Conservation (phyloP, 2,797 vertebrate genomes). For the Macroramphosus scolopax region DNA sequence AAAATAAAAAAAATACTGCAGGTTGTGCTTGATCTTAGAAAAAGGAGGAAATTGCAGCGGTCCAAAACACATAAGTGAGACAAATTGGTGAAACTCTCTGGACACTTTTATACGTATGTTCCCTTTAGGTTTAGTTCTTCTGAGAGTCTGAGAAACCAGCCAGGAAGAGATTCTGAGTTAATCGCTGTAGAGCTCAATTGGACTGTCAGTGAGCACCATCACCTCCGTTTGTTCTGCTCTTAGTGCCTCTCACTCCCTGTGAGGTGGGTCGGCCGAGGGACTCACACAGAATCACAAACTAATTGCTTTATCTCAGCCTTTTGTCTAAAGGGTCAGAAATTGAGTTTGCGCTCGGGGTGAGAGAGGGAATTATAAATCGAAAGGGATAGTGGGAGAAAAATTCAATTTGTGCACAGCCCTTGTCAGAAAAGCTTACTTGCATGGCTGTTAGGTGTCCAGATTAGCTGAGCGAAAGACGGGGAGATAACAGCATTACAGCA, state of each 20-base stretch:
- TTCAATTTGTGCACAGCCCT: constrained; percentile 68
- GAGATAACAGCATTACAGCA: constrained; percentile 61
- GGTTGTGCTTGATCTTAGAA: background rate
- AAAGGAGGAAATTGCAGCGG: constrained; percentile 40
- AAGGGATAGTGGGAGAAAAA: constrained; percentile 64
- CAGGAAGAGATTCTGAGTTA: constrained; percentile 44
- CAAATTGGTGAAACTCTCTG: constrained; percentile 32
- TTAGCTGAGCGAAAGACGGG: constrained; percentile 56
- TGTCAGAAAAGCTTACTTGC: constrained; percentile 72
- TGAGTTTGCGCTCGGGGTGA: constrained; percentile 66
- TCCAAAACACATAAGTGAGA: constrained; percentile 31
- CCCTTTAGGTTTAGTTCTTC: constrained; percentile 14
- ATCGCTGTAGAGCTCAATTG: constrained; percentile 36
- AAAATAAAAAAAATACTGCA: constrained; percentile 17
- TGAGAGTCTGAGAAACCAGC: constrained; percentile 38
- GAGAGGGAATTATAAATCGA: constrained; percentile 72
- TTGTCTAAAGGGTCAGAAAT: constrained; percentile 76
- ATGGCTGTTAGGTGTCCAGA: constrained; percentile 62
- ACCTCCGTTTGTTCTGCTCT: constrained; percentile 45
- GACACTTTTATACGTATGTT: constrained; percentile 29
- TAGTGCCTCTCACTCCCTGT: constrained; percentile 47
- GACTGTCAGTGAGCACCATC: constrained; percentile 50
- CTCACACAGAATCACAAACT: constrained; percentile 61
- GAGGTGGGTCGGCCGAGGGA: constrained; percentile 48
- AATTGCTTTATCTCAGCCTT: constrained; percentile 75